Percentiles rank a stretch among this genome's conserved stretches.
Conservation (phyloP, 2,113 vertebrate species). For the Colius striatus region DNA sequence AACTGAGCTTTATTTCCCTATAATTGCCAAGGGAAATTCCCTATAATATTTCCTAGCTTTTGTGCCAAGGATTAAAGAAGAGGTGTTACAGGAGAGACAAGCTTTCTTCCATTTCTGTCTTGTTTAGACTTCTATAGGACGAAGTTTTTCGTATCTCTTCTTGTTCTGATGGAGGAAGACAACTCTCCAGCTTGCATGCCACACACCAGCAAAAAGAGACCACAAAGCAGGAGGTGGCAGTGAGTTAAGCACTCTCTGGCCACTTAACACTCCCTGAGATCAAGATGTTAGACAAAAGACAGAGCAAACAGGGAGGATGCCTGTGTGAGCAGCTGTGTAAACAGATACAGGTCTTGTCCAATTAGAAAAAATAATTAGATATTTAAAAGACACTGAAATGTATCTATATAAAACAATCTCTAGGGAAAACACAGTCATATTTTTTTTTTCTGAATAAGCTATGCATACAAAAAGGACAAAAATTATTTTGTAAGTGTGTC, state of each 20-base stretch:
- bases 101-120: background rate
- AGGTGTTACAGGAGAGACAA: background rate
- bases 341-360: background rate
- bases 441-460: background rate
- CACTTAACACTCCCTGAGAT: background rate
- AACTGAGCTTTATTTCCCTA: background rate
- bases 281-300: background rate
- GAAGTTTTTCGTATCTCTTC: background rate
- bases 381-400: background rate
- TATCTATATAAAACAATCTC: background rate
- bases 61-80: background rate
- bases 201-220: background rate
- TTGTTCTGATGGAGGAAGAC: background rate
- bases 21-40: background rate
- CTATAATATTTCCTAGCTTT: background rate
- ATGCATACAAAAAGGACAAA: background rate
- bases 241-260: fast-evolving
- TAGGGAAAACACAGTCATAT: background rate
- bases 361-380: background rate
- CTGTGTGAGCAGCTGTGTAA: background rate
- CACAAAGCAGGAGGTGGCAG: background rate
- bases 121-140: background rate
- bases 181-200: background rate
- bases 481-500: background rate
- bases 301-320: background rate